Conservation (phyloP, 2,888 invertebrate species). For the Scaptomyza reducta region DNA sequence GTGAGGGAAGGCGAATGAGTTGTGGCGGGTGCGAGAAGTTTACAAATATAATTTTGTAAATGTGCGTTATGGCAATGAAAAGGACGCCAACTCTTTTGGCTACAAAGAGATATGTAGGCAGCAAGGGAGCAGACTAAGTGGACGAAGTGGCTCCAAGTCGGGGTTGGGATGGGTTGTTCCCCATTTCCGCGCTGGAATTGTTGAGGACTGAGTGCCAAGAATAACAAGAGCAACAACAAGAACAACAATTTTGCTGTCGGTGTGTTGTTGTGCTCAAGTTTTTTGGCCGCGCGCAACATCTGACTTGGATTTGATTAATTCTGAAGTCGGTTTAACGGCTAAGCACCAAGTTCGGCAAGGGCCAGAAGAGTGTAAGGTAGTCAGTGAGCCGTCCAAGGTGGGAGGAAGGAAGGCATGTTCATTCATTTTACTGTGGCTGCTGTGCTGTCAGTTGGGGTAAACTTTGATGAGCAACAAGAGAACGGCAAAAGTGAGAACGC, state of each 20-base stretch:
- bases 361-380: neutral
- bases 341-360: constrained; percentile 31
- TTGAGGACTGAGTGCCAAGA: constrained; percentile 52
- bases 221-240: constrained; percentile 33
- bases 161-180: neutral
- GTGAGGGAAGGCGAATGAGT: neutral
- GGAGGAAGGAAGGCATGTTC: constrained; percentile 34
- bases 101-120: constrained; percentile 21
- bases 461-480: constrained; percentile 69
- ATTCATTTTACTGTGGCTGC: constrained; percentile 71
- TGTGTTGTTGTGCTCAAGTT: constrained; percentile 63
- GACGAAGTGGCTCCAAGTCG: constrained; percentile 19
- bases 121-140: constrained; percentile 27
- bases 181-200: constrained; percentile 9
- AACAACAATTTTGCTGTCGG: constrained; percentile 44
- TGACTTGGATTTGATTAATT: constrained; percentile 76
- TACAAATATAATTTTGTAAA: constrained; percentile 78
- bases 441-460: constrained; percentile 69
- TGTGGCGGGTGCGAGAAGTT: constrained; percentile 56
- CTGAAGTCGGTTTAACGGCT: constrained; percentile 79
- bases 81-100: constrained; percentile 63
- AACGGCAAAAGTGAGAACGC: constrained; percentile 8
- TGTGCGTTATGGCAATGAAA: constrained; percentile 77
- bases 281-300: constrained; percentile 77
- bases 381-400: too few relatives aligned